Evolutionary conservation across 2,888 invertebrate species (phyloP).

Genomic region (Eudemis profundana): DNA sequence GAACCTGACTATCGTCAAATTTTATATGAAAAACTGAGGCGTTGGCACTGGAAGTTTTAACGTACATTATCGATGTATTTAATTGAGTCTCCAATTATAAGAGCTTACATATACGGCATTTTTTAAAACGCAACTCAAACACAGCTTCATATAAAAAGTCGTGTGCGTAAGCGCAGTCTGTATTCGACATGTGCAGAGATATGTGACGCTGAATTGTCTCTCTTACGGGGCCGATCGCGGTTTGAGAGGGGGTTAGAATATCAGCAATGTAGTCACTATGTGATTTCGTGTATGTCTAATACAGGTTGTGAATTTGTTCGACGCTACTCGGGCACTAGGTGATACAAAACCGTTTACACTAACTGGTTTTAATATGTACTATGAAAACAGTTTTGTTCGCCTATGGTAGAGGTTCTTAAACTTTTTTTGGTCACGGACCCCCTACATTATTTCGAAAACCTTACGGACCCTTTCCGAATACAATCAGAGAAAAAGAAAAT

Average conservation of each 20-base stretch:
- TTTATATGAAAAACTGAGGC: no score
- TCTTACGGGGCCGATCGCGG: no score
- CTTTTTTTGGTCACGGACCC: no score
- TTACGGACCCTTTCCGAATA: no score
- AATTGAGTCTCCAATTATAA: not conserved
- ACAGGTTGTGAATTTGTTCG: constrained; percentile 4
- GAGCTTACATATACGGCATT: not conserved
- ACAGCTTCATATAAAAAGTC: not conserved
- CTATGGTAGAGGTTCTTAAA: no score
- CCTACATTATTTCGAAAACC: no score
- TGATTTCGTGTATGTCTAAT: constrained; percentile 2
- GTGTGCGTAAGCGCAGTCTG: not conserved
- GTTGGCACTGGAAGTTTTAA: not conserved
- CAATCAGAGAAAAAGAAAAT: no score
- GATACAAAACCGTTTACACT: not conserved
- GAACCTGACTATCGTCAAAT: no score
- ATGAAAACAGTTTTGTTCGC: not conserved
- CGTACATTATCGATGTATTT: not conserved
- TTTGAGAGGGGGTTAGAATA: not conserved
- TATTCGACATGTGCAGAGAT: constrained; percentile 1
- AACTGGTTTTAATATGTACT: not conserved
- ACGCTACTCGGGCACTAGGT: not conserved
- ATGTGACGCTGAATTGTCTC: not conserved
- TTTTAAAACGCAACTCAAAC: not conserved
- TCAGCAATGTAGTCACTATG: not conserved